Evolutionary conservation across 2,888 invertebrate species (phyloP), one percentile per base, ranked within the genome.

Genomic region (Deilephila elpenor): DNA sequence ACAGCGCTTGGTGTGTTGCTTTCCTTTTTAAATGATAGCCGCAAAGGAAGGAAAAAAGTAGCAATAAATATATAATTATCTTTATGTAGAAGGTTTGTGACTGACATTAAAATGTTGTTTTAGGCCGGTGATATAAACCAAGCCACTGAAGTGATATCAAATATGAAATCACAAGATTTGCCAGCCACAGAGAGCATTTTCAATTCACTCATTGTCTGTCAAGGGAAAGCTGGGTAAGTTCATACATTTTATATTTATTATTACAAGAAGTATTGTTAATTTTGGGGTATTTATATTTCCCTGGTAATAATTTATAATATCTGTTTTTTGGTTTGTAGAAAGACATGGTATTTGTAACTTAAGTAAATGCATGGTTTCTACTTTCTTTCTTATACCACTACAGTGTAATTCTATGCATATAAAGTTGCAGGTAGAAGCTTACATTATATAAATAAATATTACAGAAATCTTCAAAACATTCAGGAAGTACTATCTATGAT

Each of bases 141-240:
- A 82, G 94, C 96, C 0, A 89, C 93, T 19, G 94, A 95, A 80
- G 90, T 97, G 7, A 89, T 97, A 73, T 89, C 95, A 2, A 94
- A 95, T 70, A 96, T 97, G 96, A 96, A 96, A 79, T 82, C 91
- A 1, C 88, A 89, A 25, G 89, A 89, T 1, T 86, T 95, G 64
- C 87, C 96, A 0, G 90, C 96, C 0, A 95, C 95, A n/a, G 96
- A 96, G 80, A 89, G 88, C 74, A 89, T 96, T 29, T 96, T 96
- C 73, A 96, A 96, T 79, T 93, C 95, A 0, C 89, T 97, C 0
- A 94, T 97, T 14, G 84, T 96, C 73, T 96, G 95, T 17, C 95
- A 96, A 84, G 95, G 95, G 14, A 94, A 94, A 81, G 83, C 92
- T 74, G 92, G 95, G 96, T 96, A 88, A 88, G 90, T 76, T 74